Percentiles rank a stretch among this genome's conserved stretches.
Evolutionary conservation across 2,888 invertebrate genomes (phyloP).

Genomic region (Ophraella communa): DNA sequence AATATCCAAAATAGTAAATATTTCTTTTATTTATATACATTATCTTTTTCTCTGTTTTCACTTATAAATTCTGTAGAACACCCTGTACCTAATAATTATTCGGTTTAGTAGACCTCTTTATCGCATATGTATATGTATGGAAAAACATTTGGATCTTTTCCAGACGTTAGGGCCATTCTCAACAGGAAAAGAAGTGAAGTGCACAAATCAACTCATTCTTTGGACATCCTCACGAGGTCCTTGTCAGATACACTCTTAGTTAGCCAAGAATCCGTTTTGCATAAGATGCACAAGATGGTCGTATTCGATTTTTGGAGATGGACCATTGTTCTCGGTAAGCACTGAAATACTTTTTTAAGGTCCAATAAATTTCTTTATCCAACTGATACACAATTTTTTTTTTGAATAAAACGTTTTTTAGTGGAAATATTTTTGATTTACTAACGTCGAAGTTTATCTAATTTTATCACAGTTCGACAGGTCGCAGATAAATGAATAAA

Average conservation of each 20-base stretch:
- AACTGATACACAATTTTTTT: too few relatives aligned
- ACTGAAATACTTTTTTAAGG: not conserved
- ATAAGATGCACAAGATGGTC: constrained; percentile 62
- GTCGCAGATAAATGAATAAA: too few relatives aligned
- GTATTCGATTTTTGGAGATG: constrained; percentile 71
- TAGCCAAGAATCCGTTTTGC: constrained; percentile 52
- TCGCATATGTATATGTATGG: too few relatives aligned
- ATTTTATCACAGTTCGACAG: not conserved
- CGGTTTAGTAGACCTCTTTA: not conserved
- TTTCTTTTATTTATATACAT: too few relatives aligned
- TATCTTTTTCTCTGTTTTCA: too few relatives aligned
- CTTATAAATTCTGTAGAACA: too few relatives aligned
- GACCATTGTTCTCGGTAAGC: constrained; percentile 68
- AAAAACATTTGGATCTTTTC: constrained; percentile 37
- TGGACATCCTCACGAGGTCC: constrained; percentile 68
- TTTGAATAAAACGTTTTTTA: too few relatives aligned
- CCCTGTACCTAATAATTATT: too few relatives aligned
- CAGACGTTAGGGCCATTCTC: constrained; percentile 68
- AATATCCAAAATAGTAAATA: too few relatives aligned
- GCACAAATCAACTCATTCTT: constrained; percentile 65
- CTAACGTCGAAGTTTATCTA: constrained; percentile 2
- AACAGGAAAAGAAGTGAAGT: constrained; percentile 65
- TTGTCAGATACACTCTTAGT: constrained; percentile 43
- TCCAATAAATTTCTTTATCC: not conserved
- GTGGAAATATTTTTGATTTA: not conserved